Evolutionary conservation across 2,888 invertebrate species (phyloP), one percentile per base, ranked within the genome.

Genomic region (Tetropium fuscum): DNA sequence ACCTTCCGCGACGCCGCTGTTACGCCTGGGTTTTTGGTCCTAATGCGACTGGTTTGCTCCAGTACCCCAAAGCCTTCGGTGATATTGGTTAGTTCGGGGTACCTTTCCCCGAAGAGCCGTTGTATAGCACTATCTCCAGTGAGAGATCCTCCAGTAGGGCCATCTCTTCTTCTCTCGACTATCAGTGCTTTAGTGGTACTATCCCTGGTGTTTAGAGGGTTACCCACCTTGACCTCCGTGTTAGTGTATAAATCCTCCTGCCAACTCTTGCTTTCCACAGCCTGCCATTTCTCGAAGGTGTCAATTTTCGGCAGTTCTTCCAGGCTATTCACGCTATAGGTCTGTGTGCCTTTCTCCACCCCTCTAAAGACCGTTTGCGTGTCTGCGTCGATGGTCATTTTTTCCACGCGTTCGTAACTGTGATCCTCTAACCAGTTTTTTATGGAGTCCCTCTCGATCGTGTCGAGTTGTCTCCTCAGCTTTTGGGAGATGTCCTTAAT

Each of bases 81-180:
- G 22, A 7, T 7, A 7, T 22, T 7, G 3, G 44, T n/a, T 4
- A 34, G 16, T 22, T 58, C 60, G 1, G 60, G 57, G 34, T 40
- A 60, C 11, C 53, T 57, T 6, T 60, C 57, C 8, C 13, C 57
- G 40, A 49, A 60, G 3, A 53, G 20, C 10, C 30, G 47, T 15
- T 62, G 58, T 1, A 56, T 55, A 38, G 53, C 45, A 3, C 36
- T 47, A 0, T 27, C 34, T 60, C 60, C 53, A 1, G n/a, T n/a
- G n/a, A 27, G 8, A 53, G 54, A 7, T 60, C 63, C 6, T 48
- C 45, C 6, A 60, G 4, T 4, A 60, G 34, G 2, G 56, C 63
- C 41, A 57, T 60, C n/a, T n/a, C n/a, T n/a, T n/a, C n/a, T n/a
- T n/a, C n/a, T n/a, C n/a, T n/a, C n/a, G n/a, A n/a, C n/a, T n/a